Percentiles rank a stretch among this genome's conserved stretches.
Evolutionary conservation across 1,140 invertebrate species (phyloP).

Genomic region (Hylaeus anthracinus): DNA sequence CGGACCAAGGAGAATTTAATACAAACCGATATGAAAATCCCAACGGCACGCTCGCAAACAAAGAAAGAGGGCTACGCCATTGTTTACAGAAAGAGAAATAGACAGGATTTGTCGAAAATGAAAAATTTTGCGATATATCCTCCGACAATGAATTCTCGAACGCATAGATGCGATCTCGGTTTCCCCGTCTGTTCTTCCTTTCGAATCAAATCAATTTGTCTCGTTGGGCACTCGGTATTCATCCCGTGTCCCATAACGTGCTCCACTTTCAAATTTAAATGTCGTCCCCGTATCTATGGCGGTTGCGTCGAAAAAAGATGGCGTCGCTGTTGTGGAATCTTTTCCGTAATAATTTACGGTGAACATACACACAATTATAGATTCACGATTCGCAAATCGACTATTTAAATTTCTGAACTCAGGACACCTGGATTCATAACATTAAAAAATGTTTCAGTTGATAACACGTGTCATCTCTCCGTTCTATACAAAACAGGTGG

Average conservation of each 20-base stretch:
- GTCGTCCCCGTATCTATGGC: constrained; percentile 8
- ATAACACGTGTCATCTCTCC: no score
- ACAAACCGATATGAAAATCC: constrained; percentile 19
- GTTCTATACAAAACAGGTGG: no score
- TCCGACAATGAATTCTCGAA: background rate
- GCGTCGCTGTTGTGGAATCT: no score
- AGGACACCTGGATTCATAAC: no score
- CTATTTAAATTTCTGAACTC: no score
- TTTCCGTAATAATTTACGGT: no score
- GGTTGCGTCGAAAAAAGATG: background rate
- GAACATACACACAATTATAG: no score
- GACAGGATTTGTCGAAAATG: background rate
- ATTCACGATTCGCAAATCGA: no score
- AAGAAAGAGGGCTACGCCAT: background rate
- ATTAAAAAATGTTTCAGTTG: no score
- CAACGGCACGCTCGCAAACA: background rate
- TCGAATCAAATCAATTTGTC: constrained; percentile 29
- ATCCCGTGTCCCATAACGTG: background rate
- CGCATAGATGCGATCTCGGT: background rate
- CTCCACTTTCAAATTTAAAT: constrained; percentile 13
- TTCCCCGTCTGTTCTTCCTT: no score
- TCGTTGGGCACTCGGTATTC: constrained; percentile 4
- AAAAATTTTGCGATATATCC: background rate
- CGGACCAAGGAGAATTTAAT: constrained; percentile 11
- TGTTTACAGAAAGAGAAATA: background rate